Evolutionary conservation across 2,113 vertebrate genomes (phyloP), one percentile per base, ranked within the genome.

Genomic region (Malurus melanocephalus): DNA sequence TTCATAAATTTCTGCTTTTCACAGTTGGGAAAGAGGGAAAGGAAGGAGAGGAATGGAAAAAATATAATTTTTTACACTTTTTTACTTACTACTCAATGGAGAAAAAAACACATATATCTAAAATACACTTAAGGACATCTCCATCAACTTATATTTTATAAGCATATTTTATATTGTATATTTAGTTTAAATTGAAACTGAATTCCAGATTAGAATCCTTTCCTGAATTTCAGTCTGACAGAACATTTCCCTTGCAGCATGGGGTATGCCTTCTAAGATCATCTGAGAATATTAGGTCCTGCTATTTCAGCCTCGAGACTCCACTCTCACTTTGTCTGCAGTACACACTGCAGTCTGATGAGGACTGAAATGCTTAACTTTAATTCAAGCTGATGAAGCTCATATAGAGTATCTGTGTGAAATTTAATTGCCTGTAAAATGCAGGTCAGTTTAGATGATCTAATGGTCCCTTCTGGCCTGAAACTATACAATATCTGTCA

Each of bases 351-450:
- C 7, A 60, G 48, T 52, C 35, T 65, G 57, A 75, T 38, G 13
- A 89, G 76, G 53, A 75, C 15, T 57, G 53, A 87, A 89, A 57
- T 49, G 24, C 22, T 78, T 86, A 65, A 8, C 32, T 69, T 71
- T 74, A 87, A 64, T 46, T 75, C 27, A 79, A 72, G 38, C 6
- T 6, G 14, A 52, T 67, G 49, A 73, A 60, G 22, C 24, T 81
- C 12, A 0, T 35, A 53, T 33, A 53, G 71, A 79, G 19, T 79
- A 65, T 68, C 46, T 76, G 45, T 1, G 2, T 61, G 79, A 73
- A 68, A 87, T 76, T 68, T 91, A 89, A 92, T 92, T 80, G 33
- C 43, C 33, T 85, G 55, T 73, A 67, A 93, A 85, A 91, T 48
- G 46, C 55, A 87, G 59, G 79, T 85, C 78, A 79, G 33, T 85